Evolutionary conservation across 1,140 invertebrate genomes (phyloP).

Genomic region (Apis cerana): DNA sequence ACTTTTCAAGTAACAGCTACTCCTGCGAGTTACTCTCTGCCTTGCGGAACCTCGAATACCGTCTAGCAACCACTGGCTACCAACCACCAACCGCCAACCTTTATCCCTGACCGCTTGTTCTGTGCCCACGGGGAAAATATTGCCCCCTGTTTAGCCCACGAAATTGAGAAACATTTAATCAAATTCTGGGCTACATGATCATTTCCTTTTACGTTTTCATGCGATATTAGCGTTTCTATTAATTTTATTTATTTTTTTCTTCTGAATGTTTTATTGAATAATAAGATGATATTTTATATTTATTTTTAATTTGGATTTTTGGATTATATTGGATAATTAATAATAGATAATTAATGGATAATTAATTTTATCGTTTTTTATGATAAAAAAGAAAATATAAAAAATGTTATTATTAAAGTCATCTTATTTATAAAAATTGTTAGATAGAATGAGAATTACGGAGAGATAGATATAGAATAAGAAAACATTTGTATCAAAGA

Average conservation of each 20-base stretch:
- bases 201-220: not conserved
- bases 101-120: not conserved
- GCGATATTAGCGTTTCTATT: not conserved
- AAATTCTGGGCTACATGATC: constrained; percentile 3
- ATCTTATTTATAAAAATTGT: no score
- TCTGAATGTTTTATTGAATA: not conserved
- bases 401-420: no score
- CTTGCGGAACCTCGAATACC: constrained; percentile 42
- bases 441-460: no score
- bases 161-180: constrained; percentile 27
- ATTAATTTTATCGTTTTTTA: no score
- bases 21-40: constrained; percentile 46
- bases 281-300: no score
- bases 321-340: no score
- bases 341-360: no score
- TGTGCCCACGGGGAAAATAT: constrained; percentile 31
- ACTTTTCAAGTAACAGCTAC: constrained; percentile 46
- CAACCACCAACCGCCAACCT: constrained; percentile 30
- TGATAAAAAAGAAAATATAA: no score
- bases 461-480: no score
- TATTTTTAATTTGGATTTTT: not conserved
- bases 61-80: constrained; percentile 33
- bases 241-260: not conserved
- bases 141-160: constrained; percentile 15
- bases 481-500: no score